Conservation (phyloP, 2,797 vertebrate species). For the Sebastiscus albofasciatus region DNA sequence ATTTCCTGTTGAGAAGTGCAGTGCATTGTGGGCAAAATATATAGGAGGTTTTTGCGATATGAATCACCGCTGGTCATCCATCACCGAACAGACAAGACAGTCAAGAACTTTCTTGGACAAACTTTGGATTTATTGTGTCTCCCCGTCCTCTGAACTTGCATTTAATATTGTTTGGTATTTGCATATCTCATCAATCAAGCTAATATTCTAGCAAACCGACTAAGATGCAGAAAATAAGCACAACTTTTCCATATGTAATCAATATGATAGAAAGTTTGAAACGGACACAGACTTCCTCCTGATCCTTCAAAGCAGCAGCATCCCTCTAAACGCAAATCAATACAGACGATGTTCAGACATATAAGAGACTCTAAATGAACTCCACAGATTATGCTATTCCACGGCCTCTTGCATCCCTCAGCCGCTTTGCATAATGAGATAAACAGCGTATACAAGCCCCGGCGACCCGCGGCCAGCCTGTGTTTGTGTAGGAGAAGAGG, state of each 20-base stretch:
- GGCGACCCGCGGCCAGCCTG: constrained; percentile 19
- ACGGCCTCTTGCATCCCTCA: constrained; percentile 42
- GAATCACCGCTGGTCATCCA: constrained; percentile 69
- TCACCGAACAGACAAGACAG: constrained; percentile 50
- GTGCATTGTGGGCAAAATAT: constrained; percentile 66
- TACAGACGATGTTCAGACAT: constrained; percentile 56
- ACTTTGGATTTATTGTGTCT: constrained; percentile 13
- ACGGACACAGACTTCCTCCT: constrained; percentile 31
- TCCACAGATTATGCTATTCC: constrained; percentile 51
- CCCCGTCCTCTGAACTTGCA: background rate
- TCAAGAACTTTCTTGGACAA: constrained; percentile 40
- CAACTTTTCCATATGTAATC: constrained; percentile 23
- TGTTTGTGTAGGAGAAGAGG: constrained; percentile 58
- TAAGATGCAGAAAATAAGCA: background rate
- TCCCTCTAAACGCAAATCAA: constrained; percentile 65
- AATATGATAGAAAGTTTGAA: constrained; percentile 35
- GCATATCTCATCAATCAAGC: constrained; percentile 17
- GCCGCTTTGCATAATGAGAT: constrained; percentile 63
- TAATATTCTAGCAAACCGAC: background rate
- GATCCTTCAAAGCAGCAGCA: constrained; percentile 42
- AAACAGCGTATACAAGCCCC: constrained; percentile 39
- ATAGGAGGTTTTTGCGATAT: constrained; percentile 54
- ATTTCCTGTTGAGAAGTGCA: constrained; percentile 76
- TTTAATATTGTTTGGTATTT: background rate
- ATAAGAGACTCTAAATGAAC: constrained; percentile 57